phyloP scores from a whole-genome alignment of 2,113 vertebrate species.

The Myotis yumanensis region DNA sequence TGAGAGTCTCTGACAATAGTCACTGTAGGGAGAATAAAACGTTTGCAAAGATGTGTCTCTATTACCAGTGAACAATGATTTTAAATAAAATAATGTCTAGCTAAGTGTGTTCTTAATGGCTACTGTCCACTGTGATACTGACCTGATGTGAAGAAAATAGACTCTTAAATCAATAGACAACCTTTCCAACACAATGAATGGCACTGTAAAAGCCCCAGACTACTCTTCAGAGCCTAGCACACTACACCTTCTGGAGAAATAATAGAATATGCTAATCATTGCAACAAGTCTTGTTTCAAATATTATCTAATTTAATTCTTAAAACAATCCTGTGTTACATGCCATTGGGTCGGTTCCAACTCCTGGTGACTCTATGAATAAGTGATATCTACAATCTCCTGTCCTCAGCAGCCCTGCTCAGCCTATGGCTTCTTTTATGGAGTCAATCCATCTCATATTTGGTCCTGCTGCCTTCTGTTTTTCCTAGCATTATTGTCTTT shows the following conservation, averaged over 20 bases:
- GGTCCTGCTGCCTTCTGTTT: not conserved
- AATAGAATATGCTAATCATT: not conserved
- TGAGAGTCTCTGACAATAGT: not conserved
- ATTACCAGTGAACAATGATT: constrained; percentile 2
- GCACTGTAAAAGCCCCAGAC: not conserved
- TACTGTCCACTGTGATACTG: not conserved
- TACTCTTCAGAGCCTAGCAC: not conserved
- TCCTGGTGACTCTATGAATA: not conserved
- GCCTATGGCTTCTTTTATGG: not conserved
- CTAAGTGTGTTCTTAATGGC: constrained; percentile 23
- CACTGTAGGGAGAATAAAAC: not conserved
- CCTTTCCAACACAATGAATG: not conserved
- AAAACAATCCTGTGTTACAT: not conserved
- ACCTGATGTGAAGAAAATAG: not conserved
- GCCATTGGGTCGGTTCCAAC: not conserved
- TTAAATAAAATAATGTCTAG: constrained; percentile 5
- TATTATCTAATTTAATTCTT: constrained; percentile 33
- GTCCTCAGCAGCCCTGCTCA: not conserved
- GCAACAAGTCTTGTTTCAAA: not conserved
- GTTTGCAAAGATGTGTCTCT: not conserved
- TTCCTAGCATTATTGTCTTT: not conserved
- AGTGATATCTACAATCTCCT: too few relatives aligned
- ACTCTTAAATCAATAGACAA: not conserved
- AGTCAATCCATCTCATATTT: not conserved
- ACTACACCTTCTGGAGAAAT: not conserved